Evolutionary conservation across 1,140 invertebrate species (phyloP), one percentile per base, ranked within the genome.

Genomic region (Hycleus cichorii): DNA sequence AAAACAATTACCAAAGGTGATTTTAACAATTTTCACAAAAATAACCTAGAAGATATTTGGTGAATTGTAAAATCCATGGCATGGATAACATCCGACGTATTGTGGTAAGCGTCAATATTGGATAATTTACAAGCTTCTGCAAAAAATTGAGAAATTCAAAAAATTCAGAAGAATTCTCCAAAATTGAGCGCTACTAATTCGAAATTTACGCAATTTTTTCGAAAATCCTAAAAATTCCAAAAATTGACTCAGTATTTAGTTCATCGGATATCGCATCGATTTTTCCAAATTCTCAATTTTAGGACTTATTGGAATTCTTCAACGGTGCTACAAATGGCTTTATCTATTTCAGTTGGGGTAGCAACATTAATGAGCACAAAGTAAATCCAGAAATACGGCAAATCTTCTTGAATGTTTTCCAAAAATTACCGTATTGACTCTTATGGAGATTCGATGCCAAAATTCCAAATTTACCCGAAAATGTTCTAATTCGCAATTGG

Each of bases 341-440:
- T 11, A 73, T 83, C 0, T 81, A 78, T 60, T 77, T 82, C 46
- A 81, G 79, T 60, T 68, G 82, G 59, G 81, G 81, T 0, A 76
- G 74, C 0, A 75, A 77, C 38, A 49, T 76, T 0, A 70, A 68
- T 43, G 71, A 72, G 0, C 47, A 64, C 1, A 18, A 54, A 2
- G 58, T 81, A 0, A 64, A 72, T 0, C 7, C 46, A 3, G 10
- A 67, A 10, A 58, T 47, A 4, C 43, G 39, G 42, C 25, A 65
- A 9, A 18, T 52, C 11, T 66, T n/a, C n/a, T n/a, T n/a, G 47
- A n/a, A n/a, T n/a, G n/a, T n/a, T n/a, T n/a, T n/a, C n/a, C n/a
- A n/a, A n/a, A n/a, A n/a, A n/a, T n/a, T 75, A 3, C 63, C 68
- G 0, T 69, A 67, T 8, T 67, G 57, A 58, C 72, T 81, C 0